Evolutionary conservation across 2,797 vertebrate genomes (phyloP), one percentile per base, ranked within the genome.

Genomic region (Sebastes vulpes): DNA sequence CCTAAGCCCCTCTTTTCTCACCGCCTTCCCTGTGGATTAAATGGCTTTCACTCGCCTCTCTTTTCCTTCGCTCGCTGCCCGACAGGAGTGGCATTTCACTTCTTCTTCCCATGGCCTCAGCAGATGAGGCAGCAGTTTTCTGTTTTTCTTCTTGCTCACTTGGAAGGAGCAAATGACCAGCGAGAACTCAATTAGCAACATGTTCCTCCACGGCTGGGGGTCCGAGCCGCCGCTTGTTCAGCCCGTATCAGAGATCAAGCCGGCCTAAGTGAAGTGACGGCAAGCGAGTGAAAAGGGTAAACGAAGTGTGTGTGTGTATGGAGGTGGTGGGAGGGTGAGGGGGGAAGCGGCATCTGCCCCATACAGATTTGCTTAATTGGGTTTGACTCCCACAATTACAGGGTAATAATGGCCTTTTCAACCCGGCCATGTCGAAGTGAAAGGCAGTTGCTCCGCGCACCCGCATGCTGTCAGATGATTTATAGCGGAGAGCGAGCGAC

Each of bases 91-190:
- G 68, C 81, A 69, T 87, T 90, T 92, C 80, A 64, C 70, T 69
- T 73, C 81, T 77, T 84, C 35, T 91, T 84, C 38, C 76, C 75
- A 79, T 76, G 88, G 84, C 81, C 86, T 26, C 72, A 84, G 87
- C 94, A 96, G 94, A 96, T 94, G 94, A 96, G 92, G 81, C 91
- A 32, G 73, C 35, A 68, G 79, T 86, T 86, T 94, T 92, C 81
- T 60, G 75, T 85, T 89, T 95, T 91, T 96, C 96, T 97, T 97
- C 95, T 96, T 97, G 96, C 96, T 97, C 97, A 97, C 93, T 97
- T 97, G 95, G 92, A 94, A 95, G 95, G 94, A 95, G 96, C 95
- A 97, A 97, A 96, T 97, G 91, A 94, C 90, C 94, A 93, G 94
- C 89, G 57, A 97, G 97, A 94, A 96, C 95, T 96, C 95, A 96